Evolutionary conservation across 2,113 vertebrate genomes (phyloP), one percentile per base, ranked within the genome.

Genomic region (Lophochroa leadbeateri): DNA sequence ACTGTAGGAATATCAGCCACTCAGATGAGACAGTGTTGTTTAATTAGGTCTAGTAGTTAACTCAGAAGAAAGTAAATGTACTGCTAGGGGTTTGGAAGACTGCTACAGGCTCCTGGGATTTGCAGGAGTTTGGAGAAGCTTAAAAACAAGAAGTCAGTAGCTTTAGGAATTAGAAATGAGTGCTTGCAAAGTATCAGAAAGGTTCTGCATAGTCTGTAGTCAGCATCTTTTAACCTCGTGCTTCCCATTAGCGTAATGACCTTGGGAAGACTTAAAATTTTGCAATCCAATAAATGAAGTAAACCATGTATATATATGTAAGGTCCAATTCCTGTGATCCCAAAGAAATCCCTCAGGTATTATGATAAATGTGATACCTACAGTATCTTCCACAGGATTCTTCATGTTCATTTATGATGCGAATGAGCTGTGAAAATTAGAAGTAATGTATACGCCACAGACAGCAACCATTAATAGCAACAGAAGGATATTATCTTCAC

Each of bases 1-100:
- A 97, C 67, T 90, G 97, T 95, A 96, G 83, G 97, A 93, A 94
- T 95, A 96, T 87, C 96, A 96, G 96, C 90, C 86, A 60, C 96
- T 97, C 93, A 31, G 84, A 96, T 97, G 97, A 98, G 97, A 94
- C 63, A 92, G 87, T 84, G 97, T 96, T 96, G 96, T 97, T 97
- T 98, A 98, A 98, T 98, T 98, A 98, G 98, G 97, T 98, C 97
- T 98, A 94, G 97, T 95, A 97, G 97, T 98, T 98, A 98, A 96
- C 94, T 96, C 82, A 68, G 96, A 97, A 97, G 94, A 97, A 97
- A 98, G 97, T 97, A 97, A 81, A 79, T 43, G 78, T 29, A 72
- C 93, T 95, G 92, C 96, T 93, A 77, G 97, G 75, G 95, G 55
- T 96, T 95, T 76, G 90, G 92, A 94, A 94, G 92, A 78, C 69